These are phyloP conservation scores for Myrmecobius fasciatus DNA, from an alignment of 2,113 vertebrate genomes.

Conservation along the genomic window DNA sequence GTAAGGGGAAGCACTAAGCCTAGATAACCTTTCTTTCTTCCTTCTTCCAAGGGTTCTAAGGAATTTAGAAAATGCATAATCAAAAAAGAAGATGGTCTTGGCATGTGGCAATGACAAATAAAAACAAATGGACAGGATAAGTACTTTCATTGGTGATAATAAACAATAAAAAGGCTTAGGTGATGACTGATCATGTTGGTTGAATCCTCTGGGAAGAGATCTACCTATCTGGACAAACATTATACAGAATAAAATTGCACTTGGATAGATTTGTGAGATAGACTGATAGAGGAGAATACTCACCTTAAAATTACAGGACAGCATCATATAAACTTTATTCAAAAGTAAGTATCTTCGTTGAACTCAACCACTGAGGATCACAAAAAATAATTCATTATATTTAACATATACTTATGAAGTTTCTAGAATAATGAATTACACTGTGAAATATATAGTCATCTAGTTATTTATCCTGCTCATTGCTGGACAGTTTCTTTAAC, in stretches of 20 bases:
- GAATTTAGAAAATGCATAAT: not conserved
- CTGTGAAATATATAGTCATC: not conserved
- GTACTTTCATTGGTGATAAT: not conserved
- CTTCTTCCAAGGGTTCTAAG: not conserved
- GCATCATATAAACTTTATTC: not conserved
- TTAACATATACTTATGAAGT: not conserved
- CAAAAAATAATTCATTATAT: not conserved
- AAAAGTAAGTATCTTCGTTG: not conserved
- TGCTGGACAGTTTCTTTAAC: constrained; percentile 24
- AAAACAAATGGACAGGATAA: not conserved
- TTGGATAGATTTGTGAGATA: not conserved
- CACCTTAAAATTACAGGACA: not conserved
- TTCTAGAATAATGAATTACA: not conserved
- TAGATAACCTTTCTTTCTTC: not conserved
- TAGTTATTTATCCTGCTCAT: not conserved
- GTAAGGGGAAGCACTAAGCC: not conserved
- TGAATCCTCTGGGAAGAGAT: not conserved
- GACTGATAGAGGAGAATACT: not conserved
- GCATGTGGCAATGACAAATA: not conserved
- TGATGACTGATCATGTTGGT: not conserved
- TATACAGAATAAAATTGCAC: not conserved
- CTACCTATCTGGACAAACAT: not conserved
- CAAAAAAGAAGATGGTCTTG: not conserved
- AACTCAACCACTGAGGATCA: not conserved
- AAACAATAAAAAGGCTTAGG: not conserved